Base-by-base conservation (phyloP, 2,113 vertebrate species). In the Hystrix cristata region DNA sequence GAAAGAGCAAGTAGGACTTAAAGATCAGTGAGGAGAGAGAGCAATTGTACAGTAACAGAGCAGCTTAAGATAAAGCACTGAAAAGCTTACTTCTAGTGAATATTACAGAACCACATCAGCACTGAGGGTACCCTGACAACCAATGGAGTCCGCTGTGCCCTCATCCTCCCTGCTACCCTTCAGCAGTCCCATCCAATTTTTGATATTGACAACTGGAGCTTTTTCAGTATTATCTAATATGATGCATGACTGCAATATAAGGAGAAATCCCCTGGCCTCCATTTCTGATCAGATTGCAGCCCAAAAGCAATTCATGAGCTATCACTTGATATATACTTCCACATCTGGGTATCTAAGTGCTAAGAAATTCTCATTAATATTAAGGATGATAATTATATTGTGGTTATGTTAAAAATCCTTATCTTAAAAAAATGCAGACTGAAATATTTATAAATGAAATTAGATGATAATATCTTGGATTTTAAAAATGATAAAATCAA, bases 371-470 rank as follows among this genome's bases (percentile, higher is more conserved):
- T 21, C 85, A 19, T 55, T 95, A 91, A 67, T 55, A 4, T 71
- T 81, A 78, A 10, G 19, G 31, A 15, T 7, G 1, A 79, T 4
- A 83, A 38, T 59, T 29, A 88, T 48, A 89, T 21, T 84, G 43
- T 81, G 23, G 51, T 81, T 71, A 34, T 38, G 18, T 90, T 72
- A 84, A 81, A 25, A 89, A 71, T 71, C 11, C 38, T 81, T 92
- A 79, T 74, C n/a, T 87, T 89, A 48, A 62, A 65, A 34, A 96
- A 59, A 92, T 65, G 25, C 5, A 92, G 48, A 27, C 4, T 65
- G 8, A 92, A 81, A 78, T 89, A 71, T 60, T 71, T 91, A 92
- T 6, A 94, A 93, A 76, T 78, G 10, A 92, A 91, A 94, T 78
- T 79, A 95, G 79, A 78, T n/a, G n/a, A 71, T 87, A 31, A 27